phyloP scores from a whole-genome alignment of 2,113 vertebrate species.

The Onychorhynchus coronatus region DNA sequence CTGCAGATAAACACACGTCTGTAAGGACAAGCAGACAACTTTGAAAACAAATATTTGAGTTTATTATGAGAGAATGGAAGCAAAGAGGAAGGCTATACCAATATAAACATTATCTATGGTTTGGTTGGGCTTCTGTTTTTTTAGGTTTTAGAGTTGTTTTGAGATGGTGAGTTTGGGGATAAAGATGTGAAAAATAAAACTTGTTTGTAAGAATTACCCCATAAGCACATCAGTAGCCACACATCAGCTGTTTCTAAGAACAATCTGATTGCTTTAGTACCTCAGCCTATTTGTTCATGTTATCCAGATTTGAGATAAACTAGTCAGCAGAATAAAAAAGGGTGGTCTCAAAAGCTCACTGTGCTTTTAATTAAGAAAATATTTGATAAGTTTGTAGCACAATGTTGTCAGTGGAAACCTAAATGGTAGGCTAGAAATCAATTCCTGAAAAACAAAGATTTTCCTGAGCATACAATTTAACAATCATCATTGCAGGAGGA shows the following conservation, averaged over 20 bases:
- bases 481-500: neutral
- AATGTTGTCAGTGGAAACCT: neutral
- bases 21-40: neutral
- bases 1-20: neutral
- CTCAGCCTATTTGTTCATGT: neutral
- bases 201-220: neutral
- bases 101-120: neutral
- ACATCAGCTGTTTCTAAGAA: neutral
- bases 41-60: neutral
- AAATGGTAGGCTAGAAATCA: neutral
- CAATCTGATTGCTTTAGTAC: neutral
- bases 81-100: neutral
- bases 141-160: neutral
- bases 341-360: neutral
- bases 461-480: neutral
- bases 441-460: neutral
- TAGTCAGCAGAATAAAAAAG: neutral
- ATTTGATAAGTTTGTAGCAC: neutral
- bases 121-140: neutral
- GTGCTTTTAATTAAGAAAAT: neutral
- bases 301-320: neutral
- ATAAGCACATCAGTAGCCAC: neutral
- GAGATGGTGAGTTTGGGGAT: neutral
- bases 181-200: neutral
- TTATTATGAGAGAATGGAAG: neutral